phyloP scores from a whole-genome alignment of 2,888 invertebrate genomes.

The Metacarcinus magister region DNA sequence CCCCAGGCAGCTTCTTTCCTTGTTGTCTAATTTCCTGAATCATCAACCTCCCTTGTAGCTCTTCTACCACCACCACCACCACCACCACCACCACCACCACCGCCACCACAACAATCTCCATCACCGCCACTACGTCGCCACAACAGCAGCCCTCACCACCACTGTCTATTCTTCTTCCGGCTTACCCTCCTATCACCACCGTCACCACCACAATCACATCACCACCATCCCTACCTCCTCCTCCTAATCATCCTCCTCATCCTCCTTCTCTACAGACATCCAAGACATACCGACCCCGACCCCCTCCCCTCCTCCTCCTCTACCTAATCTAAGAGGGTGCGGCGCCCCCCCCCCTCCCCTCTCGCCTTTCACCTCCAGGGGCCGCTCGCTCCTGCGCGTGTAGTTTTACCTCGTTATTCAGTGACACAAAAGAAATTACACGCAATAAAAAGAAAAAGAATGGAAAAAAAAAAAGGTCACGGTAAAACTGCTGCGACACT shows the following conservation, averaged over 20 bases:
- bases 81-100: background rate
- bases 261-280: background rate
- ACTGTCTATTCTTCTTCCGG: conserved; percentile 33
- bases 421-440: conserved; percentile 12
- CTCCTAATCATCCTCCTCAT: background rate
- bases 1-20: background rate
- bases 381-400: background rate
- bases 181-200: background rate
- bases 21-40: conserved; percentile 12
- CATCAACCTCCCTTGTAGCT: background rate
- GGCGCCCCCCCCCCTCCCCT: background rate
- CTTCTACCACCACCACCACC: background rate
- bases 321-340: background rate
- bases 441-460: background rate
- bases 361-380: conserved; percentile 27
- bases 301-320: background rate
- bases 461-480: background rate
- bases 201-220: background rate
- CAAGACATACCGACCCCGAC: background rate
- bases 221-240: background rate
- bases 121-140: background rate
- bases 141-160: background rate
- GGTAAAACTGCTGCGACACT: background rate
- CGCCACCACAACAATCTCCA: background rate
- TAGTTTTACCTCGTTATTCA: conserved; percentile 15